Base-by-base conservation (phyloP, 1,140 invertebrate genomes). In the Leguminivora glycinivorella region DNA sequence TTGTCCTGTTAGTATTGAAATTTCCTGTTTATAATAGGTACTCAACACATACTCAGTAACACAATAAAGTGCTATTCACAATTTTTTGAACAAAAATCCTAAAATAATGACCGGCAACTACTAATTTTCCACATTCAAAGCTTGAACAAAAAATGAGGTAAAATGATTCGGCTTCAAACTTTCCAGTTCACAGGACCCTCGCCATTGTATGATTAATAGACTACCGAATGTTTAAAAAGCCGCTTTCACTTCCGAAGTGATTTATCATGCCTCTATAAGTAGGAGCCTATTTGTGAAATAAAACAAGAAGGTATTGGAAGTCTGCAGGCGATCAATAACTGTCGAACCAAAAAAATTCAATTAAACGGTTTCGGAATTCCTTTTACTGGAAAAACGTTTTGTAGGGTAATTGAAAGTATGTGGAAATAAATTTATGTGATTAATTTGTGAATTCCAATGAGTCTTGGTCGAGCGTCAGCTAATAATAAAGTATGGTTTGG, bases 261-360 rank as follows among this genome's bases (percentile, higher is more conserved):
- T 89, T 89, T 87, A 88, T 89, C 87, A 88, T 82, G 77, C 76
- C 34, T 70, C 73, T 74, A 73, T 80, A 85, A 85, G 80, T 88
- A 63, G 58, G 25, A 63, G 58, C 58, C 58, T 63, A 83, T 86
- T 88, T 86, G 81, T 79, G 74, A 80, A 85, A 85, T 87, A 80
- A 84, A 87, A 88, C 84, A 85, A 77, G 82, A 83, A 83, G 78
- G 77, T 83, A 86, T 87, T 85, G 79, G 85, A 89, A 82, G 74
- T 75, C 77, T 75, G 56, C 70, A 70, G 72, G 38, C 85, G 82
- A 89, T 88, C 87, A 87, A 89, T 89, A 87, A 79, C 86, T 85
- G 83, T 87, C 83, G 86, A 86, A 83, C 81, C 70, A 79, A 79
- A 84, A 87, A 89, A 88, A 85, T 76, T 87, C 84, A 89, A 88